Evolutionary conservation across 2,797 vertebrate species (phyloP), one percentile per base, ranked within the genome.

Genomic region (Psittacula derbiana): DNA sequence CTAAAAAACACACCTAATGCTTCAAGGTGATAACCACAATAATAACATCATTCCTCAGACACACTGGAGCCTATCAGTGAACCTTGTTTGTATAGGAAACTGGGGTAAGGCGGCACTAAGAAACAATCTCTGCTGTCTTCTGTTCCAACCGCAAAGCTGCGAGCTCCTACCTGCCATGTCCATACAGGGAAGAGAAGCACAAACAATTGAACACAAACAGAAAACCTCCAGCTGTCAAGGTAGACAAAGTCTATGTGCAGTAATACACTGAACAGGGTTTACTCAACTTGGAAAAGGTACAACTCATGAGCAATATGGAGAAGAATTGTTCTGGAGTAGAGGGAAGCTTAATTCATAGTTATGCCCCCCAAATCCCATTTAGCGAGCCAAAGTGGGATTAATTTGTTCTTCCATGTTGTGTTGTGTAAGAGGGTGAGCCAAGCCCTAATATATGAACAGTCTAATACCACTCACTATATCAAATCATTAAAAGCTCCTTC

Each of bases 21-120:
- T 96, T 86, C 0, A 0, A 96, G 83, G 92, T 95, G 90, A 95
- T 95, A 94, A 94, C 80, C 73, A 72, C 78, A 88, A 38, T 73
- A 95, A 93, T 84, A 94, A 90, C 81, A 90, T 92, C 40, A 90
- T 88, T 79, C 86, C 80, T 92, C 78, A 95, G 95, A 95, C 95
- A 95, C 58, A 60, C 55, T 80, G 94, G 94, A 96, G 95, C 94
- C 95, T 90, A 75, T 80, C 40, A 55, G 66, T 16, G n/a, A 92
- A 36, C 53, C 47, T 88, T 96, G 92, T 97, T 96, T 97, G 83
- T 90, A 25, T 92, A 95, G 88, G 90, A 95, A 92, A 62, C 43
- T 18, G 55, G 46, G 47, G 38, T 93, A 94, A 64, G 66, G 58
- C 80, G 84, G 75, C 16, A 38, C 53, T 8, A 40, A 86, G 50